Evolutionary conservation across 23 tunicate genomes (phyloP).

Genomic region (Ascidia mentula): DNA sequence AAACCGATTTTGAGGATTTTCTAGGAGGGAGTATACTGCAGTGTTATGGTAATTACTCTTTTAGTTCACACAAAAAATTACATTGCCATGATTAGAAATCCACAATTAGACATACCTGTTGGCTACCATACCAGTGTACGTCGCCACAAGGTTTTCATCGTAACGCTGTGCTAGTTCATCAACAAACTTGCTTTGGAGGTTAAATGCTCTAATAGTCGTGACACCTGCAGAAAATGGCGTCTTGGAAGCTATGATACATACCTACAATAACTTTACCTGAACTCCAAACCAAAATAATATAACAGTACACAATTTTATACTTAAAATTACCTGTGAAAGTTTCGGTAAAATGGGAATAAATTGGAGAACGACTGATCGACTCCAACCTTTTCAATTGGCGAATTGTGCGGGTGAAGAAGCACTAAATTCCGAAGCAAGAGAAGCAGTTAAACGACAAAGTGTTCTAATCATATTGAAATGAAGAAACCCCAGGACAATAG

Average conservation of each 20-base stretch:
- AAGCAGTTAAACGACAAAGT: background rate
- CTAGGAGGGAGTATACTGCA: too few relatives aligned
- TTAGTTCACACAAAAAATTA: too few relatives aligned
- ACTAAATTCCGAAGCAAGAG: slow-evolving; percentile 22
- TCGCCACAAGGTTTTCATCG: slow-evolving; percentile 45
- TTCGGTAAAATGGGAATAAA: slow-evolving; percentile 71
- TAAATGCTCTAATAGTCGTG: slow-evolving; percentile 52
- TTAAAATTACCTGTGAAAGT: slow-evolving; percentile 59
- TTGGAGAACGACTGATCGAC: slow-evolving; percentile 71
- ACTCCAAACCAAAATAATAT: too few relatives aligned
- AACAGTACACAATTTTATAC: too few relatives aligned
- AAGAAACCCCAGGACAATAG: too few relatives aligned
- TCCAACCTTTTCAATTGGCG: slow-evolving; percentile 76
- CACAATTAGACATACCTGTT: too few relatives aligned
- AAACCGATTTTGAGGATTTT: too few relatives aligned
- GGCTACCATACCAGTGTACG: slow-evolving; percentile 46
- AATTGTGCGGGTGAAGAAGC: slow-evolving; percentile 60
- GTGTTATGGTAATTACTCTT: too few relatives aligned
- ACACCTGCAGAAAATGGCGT: slow-evolving; percentile 36
- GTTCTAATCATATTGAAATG: background rate
- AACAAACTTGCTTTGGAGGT: slow-evolving; percentile 24
- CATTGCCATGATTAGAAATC: too few relatives aligned
- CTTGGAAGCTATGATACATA: background rate
- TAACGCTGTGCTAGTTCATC: slow-evolving; percentile 33
- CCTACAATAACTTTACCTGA: too few relatives aligned